Evolutionary conservation across 53 echinoderm and acorn worm species (phyloP).

Genomic region (Holothuria leucospilota): DNA sequence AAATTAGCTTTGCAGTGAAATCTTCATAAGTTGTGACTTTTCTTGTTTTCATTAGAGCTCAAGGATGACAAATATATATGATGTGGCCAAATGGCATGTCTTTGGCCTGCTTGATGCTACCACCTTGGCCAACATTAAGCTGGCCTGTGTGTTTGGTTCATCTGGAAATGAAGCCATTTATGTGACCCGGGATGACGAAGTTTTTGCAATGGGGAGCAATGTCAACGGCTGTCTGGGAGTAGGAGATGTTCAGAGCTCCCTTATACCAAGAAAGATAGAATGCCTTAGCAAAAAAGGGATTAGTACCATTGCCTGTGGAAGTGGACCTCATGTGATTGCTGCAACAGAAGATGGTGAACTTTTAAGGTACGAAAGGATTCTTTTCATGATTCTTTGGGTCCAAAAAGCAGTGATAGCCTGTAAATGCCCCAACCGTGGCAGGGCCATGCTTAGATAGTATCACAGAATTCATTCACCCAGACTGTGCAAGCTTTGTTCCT

Average conservation of each 20-base stretch:
- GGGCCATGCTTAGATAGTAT: too few relatives aligned
- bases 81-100: slow-evolving; percentile 98
- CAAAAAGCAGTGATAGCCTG: too few relatives aligned
- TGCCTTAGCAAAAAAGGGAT: slow-evolving; percentile 82
- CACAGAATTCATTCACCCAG: too few relatives aligned
- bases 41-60: neutral
- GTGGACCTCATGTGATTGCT: slow-evolving; percentile 97
- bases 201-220: slow-evolving; percentile 94
- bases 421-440: too few relatives aligned
- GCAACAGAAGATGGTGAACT: slow-evolving; percentile 87
- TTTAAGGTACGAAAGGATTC: slow-evolving; percentile 70
- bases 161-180: slow-evolving; percentile 95
- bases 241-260: slow-evolving; percentile 87
- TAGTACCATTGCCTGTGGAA: slow-evolving; percentile 78
- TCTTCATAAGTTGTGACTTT: too few relatives aligned
- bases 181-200: slow-evolving; percentile 87
- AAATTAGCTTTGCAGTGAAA: too few relatives aligned
- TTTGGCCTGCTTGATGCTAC: slow-evolving; percentile 80
- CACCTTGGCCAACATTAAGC: slow-evolving; percentile 69
- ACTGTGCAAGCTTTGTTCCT: too few relatives aligned
- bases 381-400: neutral
- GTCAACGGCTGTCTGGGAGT: slow-evolving; percentile 91
- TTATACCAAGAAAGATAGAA: slow-evolving; percentile 91
- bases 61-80: slow-evolving; percentile 90
- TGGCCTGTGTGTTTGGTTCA: slow-evolving; percentile 93